phyloP scores from a whole-genome alignment of 2,113 vertebrate species.

The Heterotis niloticus region DNA sequence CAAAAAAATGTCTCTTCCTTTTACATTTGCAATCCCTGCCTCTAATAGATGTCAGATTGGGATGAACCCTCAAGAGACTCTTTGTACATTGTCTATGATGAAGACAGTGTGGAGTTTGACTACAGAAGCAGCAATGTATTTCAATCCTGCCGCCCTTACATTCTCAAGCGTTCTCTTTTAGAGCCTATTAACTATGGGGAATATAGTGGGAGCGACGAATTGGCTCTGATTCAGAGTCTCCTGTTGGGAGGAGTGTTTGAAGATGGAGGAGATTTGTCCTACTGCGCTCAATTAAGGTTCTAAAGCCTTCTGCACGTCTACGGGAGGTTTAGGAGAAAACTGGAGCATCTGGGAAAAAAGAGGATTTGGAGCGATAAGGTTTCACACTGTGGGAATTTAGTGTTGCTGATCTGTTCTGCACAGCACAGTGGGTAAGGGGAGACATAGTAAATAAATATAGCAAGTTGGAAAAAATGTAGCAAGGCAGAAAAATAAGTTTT shows the following conservation, averaged over 20 bases:
- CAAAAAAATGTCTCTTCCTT: conserved; percentile 9
- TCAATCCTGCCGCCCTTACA: neutral
- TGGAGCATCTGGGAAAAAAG: conserved; percentile 23
- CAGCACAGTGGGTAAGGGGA: neutral
- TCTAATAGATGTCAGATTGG: neutral
- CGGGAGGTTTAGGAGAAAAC: conserved; percentile 19
- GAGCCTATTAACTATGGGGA: neutral
- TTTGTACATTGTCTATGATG: neutral
- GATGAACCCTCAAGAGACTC: neutral
- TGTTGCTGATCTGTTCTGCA: neutral
- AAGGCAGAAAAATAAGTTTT: conserved; percentile 6
- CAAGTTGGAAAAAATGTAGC: neutral
- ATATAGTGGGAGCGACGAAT: neutral
- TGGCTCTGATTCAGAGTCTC: neutral
- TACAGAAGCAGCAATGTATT: neutral
- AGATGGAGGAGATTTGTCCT: conserved; percentile 28
- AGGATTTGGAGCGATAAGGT: conserved; percentile 19
- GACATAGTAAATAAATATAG: conserved; percentile 5
- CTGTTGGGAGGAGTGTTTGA: neutral
- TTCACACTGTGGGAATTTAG: conserved; percentile 13
- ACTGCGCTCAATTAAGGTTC: conserved; percentile 29
- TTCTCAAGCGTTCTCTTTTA: neutral
- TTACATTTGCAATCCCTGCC: neutral
- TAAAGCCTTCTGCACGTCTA: conserved; percentile 23
- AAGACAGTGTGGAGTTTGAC: neutral